These are phyloP conservation scores for Torymus tubicola DNA, from an alignment of 2,888 invertebrate species.

Conservation along the genomic window DNA sequence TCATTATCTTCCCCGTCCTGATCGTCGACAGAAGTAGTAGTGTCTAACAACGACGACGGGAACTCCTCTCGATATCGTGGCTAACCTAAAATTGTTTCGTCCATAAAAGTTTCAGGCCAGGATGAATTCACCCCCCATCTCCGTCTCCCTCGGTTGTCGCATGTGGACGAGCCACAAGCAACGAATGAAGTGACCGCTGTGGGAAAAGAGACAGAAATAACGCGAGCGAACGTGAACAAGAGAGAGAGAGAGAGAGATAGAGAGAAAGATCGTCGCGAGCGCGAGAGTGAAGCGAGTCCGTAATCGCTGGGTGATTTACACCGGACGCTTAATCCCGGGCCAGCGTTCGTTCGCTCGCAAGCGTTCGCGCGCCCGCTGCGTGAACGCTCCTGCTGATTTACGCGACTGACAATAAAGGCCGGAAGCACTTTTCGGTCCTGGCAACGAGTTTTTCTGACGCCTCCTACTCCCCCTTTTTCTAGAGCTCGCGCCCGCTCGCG, in stretches of 20 bases:
- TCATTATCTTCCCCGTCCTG: constrained; percentile 26
- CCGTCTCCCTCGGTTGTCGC: not conserved
- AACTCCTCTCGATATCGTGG: constrained; percentile 47
- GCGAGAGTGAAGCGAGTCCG: constrained; percentile 64
- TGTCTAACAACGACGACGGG: no score
- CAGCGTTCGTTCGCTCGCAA: not conserved
- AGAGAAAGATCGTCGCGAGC: constrained; percentile 51
- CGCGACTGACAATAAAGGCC: constrained; percentile 66
- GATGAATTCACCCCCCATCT: constrained; percentile 36
- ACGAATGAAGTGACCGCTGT: constrained; percentile 48
- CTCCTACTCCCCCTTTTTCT: constrained; percentile 2
- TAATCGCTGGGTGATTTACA: constrained; percentile 68
- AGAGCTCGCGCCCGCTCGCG: constrained; percentile 29
- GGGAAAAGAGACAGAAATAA: not conserved
- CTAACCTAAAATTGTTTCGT: constrained; percentile 51
- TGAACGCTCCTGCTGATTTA: constrained; percentile 64
- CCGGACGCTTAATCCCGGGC: constrained; percentile 65
- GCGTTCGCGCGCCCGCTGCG: constrained; percentile 49
- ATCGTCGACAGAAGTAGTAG: not conserved
- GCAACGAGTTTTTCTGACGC: constrained; percentile 65
- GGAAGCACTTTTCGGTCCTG: constrained; percentile 67
- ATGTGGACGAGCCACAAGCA: constrained; percentile 9
- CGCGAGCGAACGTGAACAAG: not conserved
- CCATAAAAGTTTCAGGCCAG: constrained; percentile 48
- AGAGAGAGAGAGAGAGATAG: constrained; percentile 41